phyloP scores from a whole-genome alignment of 2,797 vertebrate genomes.

The Jordanella pulchra region DNA sequence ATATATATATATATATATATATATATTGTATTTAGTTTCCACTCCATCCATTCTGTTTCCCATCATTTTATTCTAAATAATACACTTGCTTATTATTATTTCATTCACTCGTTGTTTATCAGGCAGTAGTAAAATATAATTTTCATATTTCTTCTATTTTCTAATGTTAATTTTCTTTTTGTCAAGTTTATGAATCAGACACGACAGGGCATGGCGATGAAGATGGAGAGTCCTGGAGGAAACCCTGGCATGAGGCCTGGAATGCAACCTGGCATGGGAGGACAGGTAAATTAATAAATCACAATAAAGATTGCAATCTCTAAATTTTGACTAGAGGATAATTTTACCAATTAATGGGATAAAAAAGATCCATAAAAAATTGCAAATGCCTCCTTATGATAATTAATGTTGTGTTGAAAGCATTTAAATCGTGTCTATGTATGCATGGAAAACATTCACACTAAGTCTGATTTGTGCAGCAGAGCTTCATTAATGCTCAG shows the following conservation, averaged over 20 bases:
- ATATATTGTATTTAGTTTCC: neutral
- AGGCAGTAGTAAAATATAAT: neutral
- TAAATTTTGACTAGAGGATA: neutral
- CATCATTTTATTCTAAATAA: neutral
- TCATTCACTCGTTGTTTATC: neutral
- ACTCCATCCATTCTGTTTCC: neutral
- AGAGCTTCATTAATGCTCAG: constrained; percentile 93
- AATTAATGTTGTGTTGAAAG: neutral
- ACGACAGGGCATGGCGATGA: constrained; percentile 88
- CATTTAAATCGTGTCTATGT: neutral
- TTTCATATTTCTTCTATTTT: constrained; percentile 4
- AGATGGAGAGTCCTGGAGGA: constrained; percentile 86
- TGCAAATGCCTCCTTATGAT: neutral
- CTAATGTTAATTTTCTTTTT: constrained; percentile 15
- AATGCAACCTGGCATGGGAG: constrained; percentile 85
- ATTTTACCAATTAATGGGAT: neutral
- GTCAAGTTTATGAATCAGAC: constrained; percentile 94
- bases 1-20: constrained; percentile 57
- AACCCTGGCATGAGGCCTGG: constrained; percentile 87
- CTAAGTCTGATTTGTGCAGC: constrained; percentile 62
- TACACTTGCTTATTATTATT: neutral
- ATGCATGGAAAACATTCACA: neutral
- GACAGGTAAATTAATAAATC: constrained; percentile 69
- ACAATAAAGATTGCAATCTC: neutral
- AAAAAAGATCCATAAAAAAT: neutral